Percentiles rank a stretch among this genome's conserved stretches.
Evolutionary conservation across 2,888 invertebrate genomes (phyloP).

Genomic region (Cistogaster globosa): DNA sequence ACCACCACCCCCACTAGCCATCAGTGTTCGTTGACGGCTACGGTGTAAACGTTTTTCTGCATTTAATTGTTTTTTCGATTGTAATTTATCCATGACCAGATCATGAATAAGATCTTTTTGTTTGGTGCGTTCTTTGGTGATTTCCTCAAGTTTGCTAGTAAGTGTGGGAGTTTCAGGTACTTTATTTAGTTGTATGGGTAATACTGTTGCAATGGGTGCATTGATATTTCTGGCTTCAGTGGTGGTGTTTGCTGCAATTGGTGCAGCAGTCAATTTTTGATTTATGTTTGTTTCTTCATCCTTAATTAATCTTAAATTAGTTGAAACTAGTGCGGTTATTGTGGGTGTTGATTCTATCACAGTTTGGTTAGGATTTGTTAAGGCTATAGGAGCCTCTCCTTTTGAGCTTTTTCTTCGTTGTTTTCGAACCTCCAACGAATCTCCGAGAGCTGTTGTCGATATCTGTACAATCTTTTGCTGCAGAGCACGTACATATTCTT

Average conservation of each 20-base stretch:
- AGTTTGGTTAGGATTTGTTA: conserved; percentile 74
- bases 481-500: conserved; percentile 87
- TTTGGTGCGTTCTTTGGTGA: conserved; percentile 90
- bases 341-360: conserved; percentile 79
- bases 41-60: conserved; percentile 86
- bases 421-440: conserved; percentile 87
- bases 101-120: conserved; percentile 93
- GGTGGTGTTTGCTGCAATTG: conserved; percentile 4
- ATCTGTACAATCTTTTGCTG: conserved; percentile 88
- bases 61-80: conserved; percentile 87
- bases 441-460: conserved; percentile 85
- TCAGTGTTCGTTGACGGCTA: conserved; percentile 84
- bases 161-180: conserved; percentile 84
- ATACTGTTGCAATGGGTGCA: conserved; percentile 33
- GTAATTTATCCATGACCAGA: conserved; percentile 91
- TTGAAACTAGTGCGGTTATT: conserved; percentile 53
- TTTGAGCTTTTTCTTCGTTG: conserved; percentile 84
- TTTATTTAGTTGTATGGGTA: conserved; percentile 75
- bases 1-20: conserved; percentile 75
- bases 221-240: conserved; percentile 55
- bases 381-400: conserved; percentile 79
- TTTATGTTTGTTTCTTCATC: conserved; percentile 22
- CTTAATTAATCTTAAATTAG: conserved; percentile 61
- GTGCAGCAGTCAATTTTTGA: conserved; percentile 1
- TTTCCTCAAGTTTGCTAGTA: conserved; percentile 88